Percentiles rank a stretch among this genome's conserved stretches.
These are phyloP conservation scores for Lepeophtheirus salmonis DNA, from an alignment of 1,140 invertebrate genomes.

Conservation along the genomic window DNA sequence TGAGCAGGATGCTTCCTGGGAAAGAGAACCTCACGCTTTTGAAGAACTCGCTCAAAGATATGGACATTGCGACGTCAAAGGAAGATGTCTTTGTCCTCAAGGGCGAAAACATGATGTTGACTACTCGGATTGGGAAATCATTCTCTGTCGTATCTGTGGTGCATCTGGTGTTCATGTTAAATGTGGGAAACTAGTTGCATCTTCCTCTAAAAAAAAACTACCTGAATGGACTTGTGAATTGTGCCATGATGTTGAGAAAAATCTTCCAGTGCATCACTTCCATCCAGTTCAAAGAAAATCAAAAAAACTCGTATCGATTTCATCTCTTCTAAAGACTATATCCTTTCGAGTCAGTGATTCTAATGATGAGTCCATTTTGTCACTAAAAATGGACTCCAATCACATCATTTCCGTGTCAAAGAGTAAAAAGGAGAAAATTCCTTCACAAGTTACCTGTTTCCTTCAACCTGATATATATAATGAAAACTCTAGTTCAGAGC, in stretches of 20 bases:
- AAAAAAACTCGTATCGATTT: too few species aligned
- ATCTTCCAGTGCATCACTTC: neutral
- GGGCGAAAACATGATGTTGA: conserved; percentile 33
- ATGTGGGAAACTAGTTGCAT: too few species aligned
- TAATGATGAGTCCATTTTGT: too few species aligned
- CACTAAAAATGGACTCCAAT: too few species aligned
- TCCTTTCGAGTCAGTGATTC: too few species aligned
- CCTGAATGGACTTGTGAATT: neutral
- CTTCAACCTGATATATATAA: too few species aligned
- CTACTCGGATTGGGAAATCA: conserved; percentile 26
- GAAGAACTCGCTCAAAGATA: conserved; percentile 38
- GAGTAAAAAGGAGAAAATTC: too few species aligned
- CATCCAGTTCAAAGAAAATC: too few species aligned
- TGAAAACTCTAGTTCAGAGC: too few species aligned
- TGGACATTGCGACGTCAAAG: conserved; percentile 35
- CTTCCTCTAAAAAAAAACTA: neutral
- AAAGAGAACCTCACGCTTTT: conserved; percentile 41
- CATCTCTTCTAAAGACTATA: too few species aligned
- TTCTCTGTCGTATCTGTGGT: conserved; percentile 36
- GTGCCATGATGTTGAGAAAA: neutral
- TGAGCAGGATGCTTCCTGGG: conserved; percentile 46
- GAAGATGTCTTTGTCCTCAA: conserved; percentile 35
- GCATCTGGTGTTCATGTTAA: conserved; percentile 36
- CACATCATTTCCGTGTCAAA: too few species aligned
- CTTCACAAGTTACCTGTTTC: too few species aligned